Evolutionary conservation across 2,113 vertebrate genomes (phyloP), one percentile per base, ranked within the genome.

Genomic region (Ptychochromis oligacanthus): DNA sequence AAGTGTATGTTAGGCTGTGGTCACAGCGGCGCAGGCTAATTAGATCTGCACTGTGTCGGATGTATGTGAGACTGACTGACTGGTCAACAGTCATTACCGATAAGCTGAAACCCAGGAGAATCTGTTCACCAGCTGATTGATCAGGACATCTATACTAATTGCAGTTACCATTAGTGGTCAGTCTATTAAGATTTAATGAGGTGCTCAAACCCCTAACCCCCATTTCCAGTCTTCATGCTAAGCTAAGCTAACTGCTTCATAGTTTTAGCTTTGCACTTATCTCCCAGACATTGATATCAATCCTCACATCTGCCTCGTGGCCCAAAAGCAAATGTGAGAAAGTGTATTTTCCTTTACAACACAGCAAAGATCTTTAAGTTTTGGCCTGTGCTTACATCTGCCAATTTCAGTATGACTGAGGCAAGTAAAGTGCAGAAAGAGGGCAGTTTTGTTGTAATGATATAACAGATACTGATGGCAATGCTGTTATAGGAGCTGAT

Each of bases 391-490:
- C 46, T 85, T 52, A 43, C 58, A 24, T 52, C 64, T 85, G 55
- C 79, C 77, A 62, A 6, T 83, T 62, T 49, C 56, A 85, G 38
- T 26, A 57, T 74, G 56, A 87, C 34, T 64, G 81, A 22, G 59
- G 79, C 6, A 49, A 72, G 58, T 60, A 75, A 86, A 87, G 80
- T 87, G 88, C 87, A 82, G 88, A 20, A 74, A 80, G 65, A 65
- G 81, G 81, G 34, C 10, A 26, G 75, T 78, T 84, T 83, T 72
- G 82, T 67, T 70, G 70, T 74, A 85, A 89, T 82, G 79, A 81
- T 89, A 61, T 88, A 87, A 90, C 54, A 81, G 84, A 89, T 91
- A 85, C 78, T 85, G 89, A 91, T 91, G 90, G 88, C 79, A 80
- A 80, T 18, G 87, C 91, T 82, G 80, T 83, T 85, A 77, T 52